Conservation (phyloP, 2,113 vertebrate species). For the Podarcis cretensis region DNA sequence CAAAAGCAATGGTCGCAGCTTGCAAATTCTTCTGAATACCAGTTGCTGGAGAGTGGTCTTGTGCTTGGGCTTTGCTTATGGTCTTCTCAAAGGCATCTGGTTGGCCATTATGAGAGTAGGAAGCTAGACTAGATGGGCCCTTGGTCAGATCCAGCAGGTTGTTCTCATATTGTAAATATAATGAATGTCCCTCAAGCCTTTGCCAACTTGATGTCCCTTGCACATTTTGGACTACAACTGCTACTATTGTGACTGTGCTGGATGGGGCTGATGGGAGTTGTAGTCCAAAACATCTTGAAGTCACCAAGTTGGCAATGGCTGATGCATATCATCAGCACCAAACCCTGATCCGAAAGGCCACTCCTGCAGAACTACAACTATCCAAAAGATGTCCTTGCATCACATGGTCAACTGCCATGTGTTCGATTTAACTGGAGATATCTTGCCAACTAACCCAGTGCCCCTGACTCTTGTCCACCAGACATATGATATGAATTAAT, state of each 20-base stretch:
- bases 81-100: neutral
- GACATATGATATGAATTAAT: neutral
- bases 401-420: neutral
- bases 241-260: neutral
- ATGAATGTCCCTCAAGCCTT: neutral
- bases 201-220: too few relatives aligned
- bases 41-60: too few relatives aligned
- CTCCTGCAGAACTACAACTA: neutral
- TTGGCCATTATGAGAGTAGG: neutral
- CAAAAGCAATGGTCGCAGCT: neutral
- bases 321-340: neutral
- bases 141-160: too few relatives aligned
- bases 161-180: neutral
- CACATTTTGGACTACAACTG: neutral
- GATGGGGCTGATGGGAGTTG: too few relatives aligned
- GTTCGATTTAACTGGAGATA: neutral
- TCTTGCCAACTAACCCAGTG: neutral
- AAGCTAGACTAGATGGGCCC: neutral
- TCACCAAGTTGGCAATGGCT: neutral
- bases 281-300: neutral
- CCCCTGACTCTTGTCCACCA: neutral
- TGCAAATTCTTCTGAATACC: neutral
- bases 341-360: rapidly evolving
- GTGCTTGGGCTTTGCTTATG: neutral
- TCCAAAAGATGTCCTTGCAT: neutral